A percentile compares a stretch with the other conserved stretches of the same genome.
Evolutionary conservation across 2,113 vertebrate species (phyloP).

Genomic region (Donacobius atricapilla): DNA sequence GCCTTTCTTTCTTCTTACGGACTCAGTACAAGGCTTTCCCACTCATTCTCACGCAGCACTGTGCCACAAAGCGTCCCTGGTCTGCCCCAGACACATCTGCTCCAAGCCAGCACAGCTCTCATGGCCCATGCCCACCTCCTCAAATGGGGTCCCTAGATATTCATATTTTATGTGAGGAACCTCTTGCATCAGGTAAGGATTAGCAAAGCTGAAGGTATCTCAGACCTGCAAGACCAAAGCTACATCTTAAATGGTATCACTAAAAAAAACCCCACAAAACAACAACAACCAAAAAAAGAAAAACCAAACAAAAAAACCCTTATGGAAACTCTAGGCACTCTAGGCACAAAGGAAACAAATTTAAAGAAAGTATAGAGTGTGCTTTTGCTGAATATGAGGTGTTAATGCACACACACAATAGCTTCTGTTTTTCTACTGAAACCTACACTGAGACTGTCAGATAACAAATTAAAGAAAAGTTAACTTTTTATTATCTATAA

Average conservation of each 20-base stretch:
- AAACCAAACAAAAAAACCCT: neutral
- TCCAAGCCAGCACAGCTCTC: neutral
- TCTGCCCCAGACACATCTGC: neutral
- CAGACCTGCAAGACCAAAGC: neutral
- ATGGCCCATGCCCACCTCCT: neutral
- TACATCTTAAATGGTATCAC: neutral
- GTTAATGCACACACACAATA: neutral
- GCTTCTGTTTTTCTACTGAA: neutral
- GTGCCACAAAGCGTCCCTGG: rapidly evolving
- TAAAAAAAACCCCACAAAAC: neutral
- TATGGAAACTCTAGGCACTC: neutral
- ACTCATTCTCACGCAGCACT: neutral
- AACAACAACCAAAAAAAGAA: neutral
- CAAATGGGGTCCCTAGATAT: neutral
- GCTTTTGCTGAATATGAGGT: neutral
- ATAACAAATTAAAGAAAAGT: neutral
- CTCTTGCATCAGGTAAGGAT: neutral
- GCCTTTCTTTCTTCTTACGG: neutral
- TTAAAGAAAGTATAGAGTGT: neutral
- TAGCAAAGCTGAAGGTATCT: neutral
- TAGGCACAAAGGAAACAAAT: neutral
- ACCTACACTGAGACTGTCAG: neutral
- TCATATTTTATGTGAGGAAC: neutral
- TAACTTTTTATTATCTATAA: no score
- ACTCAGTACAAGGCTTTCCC: neutral